Base-by-base conservation (phyloP, 2,888 invertebrate genomes). In the Xylota sylvarum region DNA sequence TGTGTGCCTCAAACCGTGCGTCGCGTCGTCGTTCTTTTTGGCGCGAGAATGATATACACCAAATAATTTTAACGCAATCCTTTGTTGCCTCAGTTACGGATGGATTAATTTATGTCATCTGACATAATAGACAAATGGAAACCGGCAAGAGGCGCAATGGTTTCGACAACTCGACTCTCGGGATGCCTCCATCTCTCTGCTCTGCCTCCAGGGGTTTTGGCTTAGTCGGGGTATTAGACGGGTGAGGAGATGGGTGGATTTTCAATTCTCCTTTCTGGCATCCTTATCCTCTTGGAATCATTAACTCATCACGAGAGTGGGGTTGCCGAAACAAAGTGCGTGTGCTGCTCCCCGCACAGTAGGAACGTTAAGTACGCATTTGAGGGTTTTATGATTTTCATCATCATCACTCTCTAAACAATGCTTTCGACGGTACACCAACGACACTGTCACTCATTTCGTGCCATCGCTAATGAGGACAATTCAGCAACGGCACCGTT, bases 401-500 rank as follows among this genome's bases (percentile, higher is more conserved):
- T 73, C 56, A 80, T 73, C 72, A 80, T 73, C 79, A 80, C 64
- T 56, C 72, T 48, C 65, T 65, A 72, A 72, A 72, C 72, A 79
- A 79, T 79, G 79, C 32, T 32, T 46, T 27, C n/a, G 27, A 35
- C 17, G 14, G 10, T 23, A 23, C 52, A 19, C 40, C 23, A 9
- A 43, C 19, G 10, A 17, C 9, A 32, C 56, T 73, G 73, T 65
- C 79, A 80, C 65, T 80, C 73, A 67, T 80, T 67, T 50, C 27
- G 64, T 79, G 70, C 70, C 62, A 55, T 56, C 79, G 64, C 62
- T 79, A 79, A 79, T 79, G 79, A 79, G 70, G 70, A 79, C 70
- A 79, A 79, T 72, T 79, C 79, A 79, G 46, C 32, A 46, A 48
- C 52, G 52, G 70, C 62, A 60, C 52, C 55, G 46, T 70, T 76